Evolutionary conservation across 53 echinoderm and acorn worm species (phyloP).

Genomic region (Temnopleurus reevesii): DNA sequence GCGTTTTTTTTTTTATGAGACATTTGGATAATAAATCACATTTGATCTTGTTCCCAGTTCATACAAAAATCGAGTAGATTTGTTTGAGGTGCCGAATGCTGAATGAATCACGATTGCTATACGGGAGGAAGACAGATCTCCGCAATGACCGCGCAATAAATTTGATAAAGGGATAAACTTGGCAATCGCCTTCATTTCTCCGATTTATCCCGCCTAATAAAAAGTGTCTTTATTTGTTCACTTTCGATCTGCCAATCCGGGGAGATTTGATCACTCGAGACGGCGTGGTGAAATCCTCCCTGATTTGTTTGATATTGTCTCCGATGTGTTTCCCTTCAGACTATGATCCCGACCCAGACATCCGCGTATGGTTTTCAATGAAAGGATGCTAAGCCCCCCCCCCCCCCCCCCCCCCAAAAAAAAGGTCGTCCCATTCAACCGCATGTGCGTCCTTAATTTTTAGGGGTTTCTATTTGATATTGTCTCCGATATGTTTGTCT

Average conservation of each 20-base stretch:
- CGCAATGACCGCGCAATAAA: conserved; percentile 12
- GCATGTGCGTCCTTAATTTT: too few species aligned
- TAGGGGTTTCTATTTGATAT: too few species aligned
- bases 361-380: too few species aligned
- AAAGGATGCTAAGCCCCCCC: too few species aligned
- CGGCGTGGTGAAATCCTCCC: background rate
- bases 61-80: background rate
- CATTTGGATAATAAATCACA: conserved; percentile 29
- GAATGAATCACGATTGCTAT: background rate
- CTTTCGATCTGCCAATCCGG: background rate
- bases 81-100: conserved; percentile 13
- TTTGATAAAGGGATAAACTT: conserved; percentile 14
- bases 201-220: conserved; percentile 11
- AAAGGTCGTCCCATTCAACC: too few species aligned
- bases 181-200: background rate
- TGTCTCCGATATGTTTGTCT: too few species aligned
- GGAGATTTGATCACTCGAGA: background rate
- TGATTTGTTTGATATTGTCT: background rate
- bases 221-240: background rate
- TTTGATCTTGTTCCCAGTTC: background rate
- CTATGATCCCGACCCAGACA: background rate
- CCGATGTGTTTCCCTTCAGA: background rate
- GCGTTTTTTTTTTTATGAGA: background rate
- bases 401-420: too few species aligned
- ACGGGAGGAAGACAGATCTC: conserved; percentile 1